These are phyloP conservation scores for Nephrocerus scutellatus DNA, from an alignment of 2,888 invertebrate species.

Conservation along the genomic window DNA sequence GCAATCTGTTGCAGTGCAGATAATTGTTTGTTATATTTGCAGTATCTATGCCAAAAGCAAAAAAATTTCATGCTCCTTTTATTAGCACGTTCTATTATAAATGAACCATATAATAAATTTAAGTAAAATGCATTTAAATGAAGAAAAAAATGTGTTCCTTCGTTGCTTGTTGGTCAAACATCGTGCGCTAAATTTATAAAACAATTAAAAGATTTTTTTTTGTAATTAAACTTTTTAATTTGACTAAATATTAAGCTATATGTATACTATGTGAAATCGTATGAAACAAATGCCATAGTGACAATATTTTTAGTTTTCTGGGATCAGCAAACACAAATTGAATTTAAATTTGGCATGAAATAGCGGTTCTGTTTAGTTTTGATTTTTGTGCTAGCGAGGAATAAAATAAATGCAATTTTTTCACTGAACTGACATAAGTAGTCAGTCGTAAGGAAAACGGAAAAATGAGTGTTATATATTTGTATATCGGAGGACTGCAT, in stretches of 20 bases:
- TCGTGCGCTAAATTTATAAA: no score
- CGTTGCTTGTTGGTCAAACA: no score
- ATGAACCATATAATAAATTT: constrained; percentile 30
- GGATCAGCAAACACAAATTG: constrained; percentile 36
- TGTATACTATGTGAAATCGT: neutral
- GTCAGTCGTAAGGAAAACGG: constrained; percentile 3
- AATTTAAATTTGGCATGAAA: constrained; percentile 47
- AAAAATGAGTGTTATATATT: constrained; percentile 8
- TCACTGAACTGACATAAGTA: constrained; percentile 1
- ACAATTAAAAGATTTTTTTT: no score
- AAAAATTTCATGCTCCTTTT: constrained; percentile 24
- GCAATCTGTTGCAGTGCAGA: no score
- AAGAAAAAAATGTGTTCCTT: no score
- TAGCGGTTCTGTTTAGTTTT: constrained; percentile 37
- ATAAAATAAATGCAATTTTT: no score
- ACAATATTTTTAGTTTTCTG: constrained; percentile 28
- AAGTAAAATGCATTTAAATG: no score
- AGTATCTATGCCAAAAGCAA: constrained; percentile 6
- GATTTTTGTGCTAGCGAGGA: constrained; percentile 25
- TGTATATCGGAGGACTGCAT: no score
- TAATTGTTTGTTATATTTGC: no score
- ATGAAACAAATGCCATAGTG: neutral
- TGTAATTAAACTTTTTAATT: no score
- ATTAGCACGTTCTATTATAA: constrained; percentile 31
- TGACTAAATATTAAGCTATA: no score